phyloP scores from a whole-genome alignment of 2,797 vertebrate genomes.

The Eidolon dupreanum region DNA sequence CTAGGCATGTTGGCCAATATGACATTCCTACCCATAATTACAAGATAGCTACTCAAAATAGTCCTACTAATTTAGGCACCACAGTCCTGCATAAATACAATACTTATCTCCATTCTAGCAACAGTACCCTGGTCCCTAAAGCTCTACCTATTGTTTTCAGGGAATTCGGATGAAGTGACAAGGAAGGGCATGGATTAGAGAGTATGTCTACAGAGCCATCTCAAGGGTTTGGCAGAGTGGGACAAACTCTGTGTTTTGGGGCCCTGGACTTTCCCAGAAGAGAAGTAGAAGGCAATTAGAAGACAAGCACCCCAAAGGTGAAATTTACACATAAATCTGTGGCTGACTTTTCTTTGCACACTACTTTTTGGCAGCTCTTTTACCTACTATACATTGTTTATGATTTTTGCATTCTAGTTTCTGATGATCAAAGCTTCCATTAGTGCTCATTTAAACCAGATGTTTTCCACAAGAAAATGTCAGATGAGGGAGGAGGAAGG shows the following conservation, averaged over 20 bases:
- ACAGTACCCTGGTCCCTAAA: background rate
- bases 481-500: slow-evolving; percentile 50
- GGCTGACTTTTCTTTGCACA: background rate
- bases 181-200: background rate
- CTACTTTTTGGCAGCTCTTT: slow-evolving; percentile 46
- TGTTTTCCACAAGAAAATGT: slow-evolving; percentile 75
- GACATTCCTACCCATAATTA: background rate
- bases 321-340: slow-evolving; percentile 19
- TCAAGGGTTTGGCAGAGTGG: background rate
- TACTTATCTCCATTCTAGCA: background rate
- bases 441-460: slow-evolving; percentile 74
- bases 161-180: background rate
- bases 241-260: background rate
- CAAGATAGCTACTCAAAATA: background rate
- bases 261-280: background rate
- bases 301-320: background rate
- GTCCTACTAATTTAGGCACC: background rate
- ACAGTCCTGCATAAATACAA: background rate
- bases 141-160: background rate
- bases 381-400: slow-evolving; percentile 49
- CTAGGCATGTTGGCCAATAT: background rate
- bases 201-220: background rate
- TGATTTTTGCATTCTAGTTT: slow-evolving; percentile 70
- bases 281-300: background rate
- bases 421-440: slow-evolving; percentile 71